phyloP scores from a whole-genome alignment of 2,797 vertebrate species.

The Cirrhinus mrigala region DNA sequence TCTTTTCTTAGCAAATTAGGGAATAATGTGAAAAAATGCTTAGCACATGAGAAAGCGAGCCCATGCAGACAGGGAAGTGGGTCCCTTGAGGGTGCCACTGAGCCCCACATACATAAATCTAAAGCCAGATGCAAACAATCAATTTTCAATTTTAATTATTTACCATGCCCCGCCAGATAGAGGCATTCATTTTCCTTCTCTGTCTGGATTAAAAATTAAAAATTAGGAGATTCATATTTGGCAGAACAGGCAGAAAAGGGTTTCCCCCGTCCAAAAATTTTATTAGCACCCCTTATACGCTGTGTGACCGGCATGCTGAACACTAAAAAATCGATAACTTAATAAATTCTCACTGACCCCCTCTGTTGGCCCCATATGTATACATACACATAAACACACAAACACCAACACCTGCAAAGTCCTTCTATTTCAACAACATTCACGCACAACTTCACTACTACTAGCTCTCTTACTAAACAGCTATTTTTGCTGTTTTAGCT shows the following conservation, averaged over 20 bases:
- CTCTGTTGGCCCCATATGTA: conserved; percentile 59
- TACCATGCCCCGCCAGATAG: conserved; percentile 85
- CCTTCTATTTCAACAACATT: conserved; percentile 39
- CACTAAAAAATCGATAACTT: conserved; percentile 78
- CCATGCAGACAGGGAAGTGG: conserved; percentile 80
- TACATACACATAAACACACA: conserved; percentile 64
- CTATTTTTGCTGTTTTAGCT: conserved; percentile 71
- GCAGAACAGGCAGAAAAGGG: conserved; percentile 67
- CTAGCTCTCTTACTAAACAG: conserved; percentile 46
- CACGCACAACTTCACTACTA: conserved; percentile 64
- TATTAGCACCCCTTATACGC: conserved; percentile 69
- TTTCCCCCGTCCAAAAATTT: conserved; percentile 63
- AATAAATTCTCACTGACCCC: conserved; percentile 60
- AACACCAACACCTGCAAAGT: conserved; percentile 54
- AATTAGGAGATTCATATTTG: conserved; percentile 87
- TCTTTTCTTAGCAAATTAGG: conserved; percentile 85
- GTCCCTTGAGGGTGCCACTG: conserved; percentile 80
- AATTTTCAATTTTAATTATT: conserved; percentile 97
- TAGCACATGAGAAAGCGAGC: conserved; percentile 85
- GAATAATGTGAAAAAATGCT: conserved; percentile 96
- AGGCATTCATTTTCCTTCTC: conserved; percentile 85
- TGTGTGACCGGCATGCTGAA: conserved; percentile 68
- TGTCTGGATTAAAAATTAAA: conserved; percentile 87
- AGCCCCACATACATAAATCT: conserved; percentile 90
- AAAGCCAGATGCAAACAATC: conserved; percentile 89